Evolutionary conservation across 2,888 invertebrate genomes (phyloP).

Genomic region (Meteorus cinctellus): DNA sequence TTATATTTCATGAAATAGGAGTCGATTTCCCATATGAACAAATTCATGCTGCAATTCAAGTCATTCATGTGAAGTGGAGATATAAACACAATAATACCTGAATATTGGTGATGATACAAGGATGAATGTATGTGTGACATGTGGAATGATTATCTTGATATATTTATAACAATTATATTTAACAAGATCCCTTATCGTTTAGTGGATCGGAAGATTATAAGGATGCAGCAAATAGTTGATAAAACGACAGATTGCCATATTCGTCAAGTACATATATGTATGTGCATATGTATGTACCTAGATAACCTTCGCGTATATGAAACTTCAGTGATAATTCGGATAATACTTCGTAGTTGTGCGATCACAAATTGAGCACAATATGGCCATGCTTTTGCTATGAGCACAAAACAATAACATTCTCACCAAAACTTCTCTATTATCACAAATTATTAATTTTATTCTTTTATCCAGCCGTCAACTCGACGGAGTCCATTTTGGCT

Average conservation of each 20-base stretch:
- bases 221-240: neutral
- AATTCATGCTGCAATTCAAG: neutral
- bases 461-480: constrained; percentile 26
- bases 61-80: neutral
- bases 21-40: neutral
- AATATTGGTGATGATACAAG: neutral
- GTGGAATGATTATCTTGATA: neutral
- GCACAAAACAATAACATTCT: neutral
- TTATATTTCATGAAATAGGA: neutral
- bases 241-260: constrained; percentile 10
- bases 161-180: neutral
- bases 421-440: neutral
- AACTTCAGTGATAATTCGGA: neutral
- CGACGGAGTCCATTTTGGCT: constrained; percentile 26
- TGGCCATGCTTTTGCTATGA: neutral
- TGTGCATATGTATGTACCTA: neutral
- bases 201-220: neutral
- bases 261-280: neutral
- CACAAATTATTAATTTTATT: neutral
- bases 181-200: neutral
- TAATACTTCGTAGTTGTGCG: neutral
- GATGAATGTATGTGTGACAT: neutral
- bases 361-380: constrained; percentile 4
- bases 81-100: neutral
- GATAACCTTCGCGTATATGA: neutral